These are phyloP conservation scores for Chrysoperla carnea DNA, from an alignment of 1,140 invertebrate genomes.

Conservation along the genomic window DNA sequence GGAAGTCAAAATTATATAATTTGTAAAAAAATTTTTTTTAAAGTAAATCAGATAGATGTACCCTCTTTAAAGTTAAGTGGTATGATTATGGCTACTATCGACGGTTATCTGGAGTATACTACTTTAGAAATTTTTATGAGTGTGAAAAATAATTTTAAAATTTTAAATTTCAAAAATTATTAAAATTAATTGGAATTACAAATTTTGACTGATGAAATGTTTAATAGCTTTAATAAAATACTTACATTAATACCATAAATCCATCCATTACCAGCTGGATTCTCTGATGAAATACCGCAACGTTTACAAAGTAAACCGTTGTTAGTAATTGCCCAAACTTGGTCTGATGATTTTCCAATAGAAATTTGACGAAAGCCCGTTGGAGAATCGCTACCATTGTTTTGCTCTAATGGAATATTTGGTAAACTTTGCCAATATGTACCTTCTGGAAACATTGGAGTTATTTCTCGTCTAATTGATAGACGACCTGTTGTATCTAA, in stretches of 20 bases:
- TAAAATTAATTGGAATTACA: too few species aligned
- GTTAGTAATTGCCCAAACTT: conserved; percentile 55
- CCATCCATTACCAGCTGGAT: conserved; percentile 59
- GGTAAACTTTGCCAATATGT: conserved; percentile 47
- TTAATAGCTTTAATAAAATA: too few species aligned
- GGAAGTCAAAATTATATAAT: too few species aligned
- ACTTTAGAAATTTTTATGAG: too few species aligned
- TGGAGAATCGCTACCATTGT: conserved; percentile 6
- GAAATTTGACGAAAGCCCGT: conserved; percentile 38
- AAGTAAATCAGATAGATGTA: too few species aligned
- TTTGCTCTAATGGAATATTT: conserved; percentile 33
- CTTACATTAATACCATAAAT: conserved; percentile 48
- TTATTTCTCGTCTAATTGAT: conserved; percentile 47
- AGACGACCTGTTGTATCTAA: conserved; percentile 40
- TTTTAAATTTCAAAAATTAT: too few species aligned
- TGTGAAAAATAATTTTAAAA: too few species aligned
- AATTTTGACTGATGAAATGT: too few species aligned
- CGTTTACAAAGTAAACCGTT: conserved; percentile 54
- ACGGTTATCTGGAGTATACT: too few species aligned
- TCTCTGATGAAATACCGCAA: conserved; percentile 46
- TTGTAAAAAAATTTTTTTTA: too few species aligned
- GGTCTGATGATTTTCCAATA: conserved; percentile 27
- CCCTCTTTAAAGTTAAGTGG: too few species aligned
- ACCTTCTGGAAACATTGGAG: conserved; percentile 50
- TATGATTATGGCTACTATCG: too few species aligned